These are phyloP conservation scores for Pseudococcus longispinus DNA, from an alignment of 2,888 invertebrate species.

Conservation along the genomic window DNA sequence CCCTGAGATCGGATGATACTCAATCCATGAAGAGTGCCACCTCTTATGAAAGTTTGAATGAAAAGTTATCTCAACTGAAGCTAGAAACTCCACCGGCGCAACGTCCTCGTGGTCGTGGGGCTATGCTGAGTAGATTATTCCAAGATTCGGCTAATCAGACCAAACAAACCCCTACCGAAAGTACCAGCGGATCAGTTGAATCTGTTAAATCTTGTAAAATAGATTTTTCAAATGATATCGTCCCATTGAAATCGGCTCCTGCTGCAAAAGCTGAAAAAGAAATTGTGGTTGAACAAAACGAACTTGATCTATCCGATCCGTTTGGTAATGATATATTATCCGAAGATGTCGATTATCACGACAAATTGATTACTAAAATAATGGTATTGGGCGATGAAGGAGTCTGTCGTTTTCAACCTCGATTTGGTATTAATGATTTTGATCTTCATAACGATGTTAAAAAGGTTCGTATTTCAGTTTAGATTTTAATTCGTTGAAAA, in stretches of 20 bases:
- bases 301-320: too few species aligned
- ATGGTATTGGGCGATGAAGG: not conserved
- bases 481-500: not conserved
- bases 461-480: not conserved
- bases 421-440: not conserved
- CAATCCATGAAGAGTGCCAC: not conserved
- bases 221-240: not conserved
- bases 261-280: not conserved
- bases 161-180: not conserved
- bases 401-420: not conserved
- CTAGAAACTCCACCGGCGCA: not conserved
- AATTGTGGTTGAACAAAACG: not conserved
- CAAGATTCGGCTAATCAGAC: not conserved
- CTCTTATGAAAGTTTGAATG: not conserved
- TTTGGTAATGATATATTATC: not conserved
- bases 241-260: not conserved
- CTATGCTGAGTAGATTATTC: not conserved
- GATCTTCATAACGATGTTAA: not conserved
- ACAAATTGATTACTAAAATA: not conserved
- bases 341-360: not conserved
- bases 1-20: not conserved
- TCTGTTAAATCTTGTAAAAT: not conserved
- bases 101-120: not conserved
- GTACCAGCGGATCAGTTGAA: not conserved
- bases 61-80: not conserved